Evolutionary conservation across 1,140 invertebrate species (phyloP), one percentile per base, ranked within the genome.

Genomic region (Drepana arcuata): DNA sequence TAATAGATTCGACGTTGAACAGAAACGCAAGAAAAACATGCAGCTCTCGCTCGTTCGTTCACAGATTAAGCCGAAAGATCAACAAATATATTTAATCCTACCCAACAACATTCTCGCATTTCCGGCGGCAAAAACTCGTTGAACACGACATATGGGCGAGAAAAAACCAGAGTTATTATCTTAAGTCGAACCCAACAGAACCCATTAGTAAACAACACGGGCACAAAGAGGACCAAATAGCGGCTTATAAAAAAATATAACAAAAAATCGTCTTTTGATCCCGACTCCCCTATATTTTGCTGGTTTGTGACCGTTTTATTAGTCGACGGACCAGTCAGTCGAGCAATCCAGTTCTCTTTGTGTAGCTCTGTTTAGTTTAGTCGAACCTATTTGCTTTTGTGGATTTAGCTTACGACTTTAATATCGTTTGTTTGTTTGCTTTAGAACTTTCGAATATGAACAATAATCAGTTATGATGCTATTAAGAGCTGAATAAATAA

Each of bases 151-250:
- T 66, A 79, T 78, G 78, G 72, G 45, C 63, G 63, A 69, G 63
- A 71, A 79, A 81, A 81, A 79, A 75, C 51, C 53, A 48, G 61
- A 78, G 66, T 75, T 82, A 81, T 82, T 82, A 82, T 82, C 77
- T 79, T 69, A 79, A 79, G 74, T 82, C 72, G 74, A 77, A 78
- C 67, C 72, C 71, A 81, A 74, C 77, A 75, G 73, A 79, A 82
- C 68, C 74, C 78, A 82, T 82, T 82, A 82, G 78, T 82, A 82
- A 82, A 79, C 78, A 82, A 82, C 78, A 71, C 65, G 63, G 56
- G 48, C 78, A 75, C 77, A 82, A 82, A 77, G 71, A 79, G 74
- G 67, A 72, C 78, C 72, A 75, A 82, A 82, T 75, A 74, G 71
- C 71, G 56, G 63, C 66, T 70, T 63, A 78, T 62, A 78, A 63